phyloP scores from a whole-genome alignment of 2,888 invertebrate genomes.

The Xestobium rufovillosum region DNA sequence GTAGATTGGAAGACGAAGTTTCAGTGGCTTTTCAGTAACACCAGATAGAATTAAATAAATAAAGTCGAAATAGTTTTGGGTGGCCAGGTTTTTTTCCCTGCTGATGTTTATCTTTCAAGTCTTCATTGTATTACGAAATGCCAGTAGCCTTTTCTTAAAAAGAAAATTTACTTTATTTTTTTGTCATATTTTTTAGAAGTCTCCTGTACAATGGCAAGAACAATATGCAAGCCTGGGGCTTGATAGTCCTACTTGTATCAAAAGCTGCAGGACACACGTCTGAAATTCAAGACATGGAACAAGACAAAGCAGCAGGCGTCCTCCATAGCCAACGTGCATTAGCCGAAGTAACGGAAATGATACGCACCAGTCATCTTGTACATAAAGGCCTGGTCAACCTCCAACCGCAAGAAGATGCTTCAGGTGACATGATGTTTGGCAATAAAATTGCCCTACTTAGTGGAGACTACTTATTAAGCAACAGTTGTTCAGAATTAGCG shows the following conservation, averaged over 20 bases:
- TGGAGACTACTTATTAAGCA: slow-evolving; percentile 82
- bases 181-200: slow-evolving; percentile 66
- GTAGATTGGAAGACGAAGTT: too few relatives aligned
- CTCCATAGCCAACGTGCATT: slow-evolving; percentile 78
- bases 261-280: slow-evolving; percentile 84
- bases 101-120: too few relatives aligned
- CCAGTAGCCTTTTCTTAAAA: too few relatives aligned
- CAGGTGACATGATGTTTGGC: slow-evolving; percentile 83
- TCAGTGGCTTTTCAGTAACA: too few relatives aligned
- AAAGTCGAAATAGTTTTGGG: too few relatives aligned
- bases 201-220: slow-evolving; percentile 87
- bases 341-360: slow-evolving; percentile 96
- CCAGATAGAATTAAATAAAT: too few relatives aligned
- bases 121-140: too few relatives aligned
- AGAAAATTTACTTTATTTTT: too few relatives aligned
- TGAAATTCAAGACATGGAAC: slow-evolving; percentile 74
- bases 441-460: slow-evolving; percentile 91
- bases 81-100: too few relatives aligned
- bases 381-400: slow-evolving; percentile 54
- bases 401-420: slow-evolving; percentile 43
- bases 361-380: slow-evolving; percentile 84
- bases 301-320: slow-evolving; percentile 79
- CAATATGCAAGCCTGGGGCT: slow-evolving; percentile 90
- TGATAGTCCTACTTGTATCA: slow-evolving; percentile 83
- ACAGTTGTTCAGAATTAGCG: slow-evolving; percentile 81